These are phyloP conservation scores for Gopherus evgoodei DNA, from an alignment of 2,113 vertebrate species.

Conservation along the genomic window DNA sequence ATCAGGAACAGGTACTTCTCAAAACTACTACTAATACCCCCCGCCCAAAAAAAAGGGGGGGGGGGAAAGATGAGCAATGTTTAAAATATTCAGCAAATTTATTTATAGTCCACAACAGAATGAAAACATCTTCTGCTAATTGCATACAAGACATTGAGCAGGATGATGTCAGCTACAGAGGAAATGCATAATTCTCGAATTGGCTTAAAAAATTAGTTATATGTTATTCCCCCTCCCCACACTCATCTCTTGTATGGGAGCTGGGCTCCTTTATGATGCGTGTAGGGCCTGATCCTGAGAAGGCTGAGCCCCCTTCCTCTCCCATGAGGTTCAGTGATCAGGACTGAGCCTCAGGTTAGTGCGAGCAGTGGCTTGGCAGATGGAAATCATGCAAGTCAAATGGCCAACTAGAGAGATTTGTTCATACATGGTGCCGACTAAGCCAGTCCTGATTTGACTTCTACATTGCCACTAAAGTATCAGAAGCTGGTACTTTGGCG, in stretches of 20 bases:
- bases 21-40: fast-evolving
- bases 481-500: fast-evolving
- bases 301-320: fast-evolving
- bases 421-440: fast-evolving
- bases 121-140: not conserved
- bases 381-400: not conserved
- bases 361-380: fast-evolving
- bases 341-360: fast-evolving
- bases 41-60: not conserved
- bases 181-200: fast-evolving
- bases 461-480: fast-evolving
- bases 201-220: no score
- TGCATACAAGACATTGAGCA: no score
- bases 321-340: not conserved
- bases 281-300: no score
- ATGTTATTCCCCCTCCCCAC: fast-evolving
- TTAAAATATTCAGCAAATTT: not conserved
- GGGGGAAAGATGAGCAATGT: fast-evolving
- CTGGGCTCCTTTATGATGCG: fast-evolving
- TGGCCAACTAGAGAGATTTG: not conserved
- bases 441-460: fast-evolving
- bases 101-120: not conserved
- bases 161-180: fast-evolving
- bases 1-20: not conserved
- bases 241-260: fast-evolving